phyloP scores from a whole-genome alignment of 2,888 invertebrate genomes.

The Chrysotoxum bicinctum region DNA sequence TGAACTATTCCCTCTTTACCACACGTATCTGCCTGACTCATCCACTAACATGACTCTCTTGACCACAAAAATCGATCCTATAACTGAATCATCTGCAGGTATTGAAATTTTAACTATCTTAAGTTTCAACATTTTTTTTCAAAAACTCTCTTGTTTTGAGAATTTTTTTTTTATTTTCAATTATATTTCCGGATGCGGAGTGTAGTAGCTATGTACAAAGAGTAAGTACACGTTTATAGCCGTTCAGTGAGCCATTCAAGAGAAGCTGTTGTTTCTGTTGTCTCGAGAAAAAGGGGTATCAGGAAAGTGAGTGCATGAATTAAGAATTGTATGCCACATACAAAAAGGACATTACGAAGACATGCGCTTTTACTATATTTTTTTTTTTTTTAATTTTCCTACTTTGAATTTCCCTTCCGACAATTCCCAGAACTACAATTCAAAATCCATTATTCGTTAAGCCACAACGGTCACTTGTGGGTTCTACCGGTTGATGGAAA shows the following conservation, averaged over 20 bases:
- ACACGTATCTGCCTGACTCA: too few species aligned
- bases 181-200: neutral
- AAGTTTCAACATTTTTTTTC: too few species aligned
- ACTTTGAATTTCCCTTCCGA: slow-evolving; percentile 31
- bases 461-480: slow-evolving; percentile 42
- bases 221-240: neutral
- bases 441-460: slow-evolving; percentile 33
- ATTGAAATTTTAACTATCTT: too few species aligned
- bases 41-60: too few species aligned
- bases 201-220: neutral
- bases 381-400: neutral
- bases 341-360: slow-evolving; percentile 58
- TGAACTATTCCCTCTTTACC: too few species aligned
- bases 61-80: too few species aligned
- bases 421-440: slow-evolving; percentile 38
- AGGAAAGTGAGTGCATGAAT: neutral
- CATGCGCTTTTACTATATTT: slow-evolving; percentile 61
- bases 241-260: neutral
- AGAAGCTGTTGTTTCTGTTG: neutral
- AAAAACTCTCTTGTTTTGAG: too few species aligned
- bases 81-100: too few species aligned
- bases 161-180: neutral
- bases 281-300: neutral
- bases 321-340: slow-evolving; percentile 27
- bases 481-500: slow-evolving; percentile 16